phyloP scores from a whole-genome alignment of 92 coral and sea anemone species.

The Zoanthus gigantus region DNA sequence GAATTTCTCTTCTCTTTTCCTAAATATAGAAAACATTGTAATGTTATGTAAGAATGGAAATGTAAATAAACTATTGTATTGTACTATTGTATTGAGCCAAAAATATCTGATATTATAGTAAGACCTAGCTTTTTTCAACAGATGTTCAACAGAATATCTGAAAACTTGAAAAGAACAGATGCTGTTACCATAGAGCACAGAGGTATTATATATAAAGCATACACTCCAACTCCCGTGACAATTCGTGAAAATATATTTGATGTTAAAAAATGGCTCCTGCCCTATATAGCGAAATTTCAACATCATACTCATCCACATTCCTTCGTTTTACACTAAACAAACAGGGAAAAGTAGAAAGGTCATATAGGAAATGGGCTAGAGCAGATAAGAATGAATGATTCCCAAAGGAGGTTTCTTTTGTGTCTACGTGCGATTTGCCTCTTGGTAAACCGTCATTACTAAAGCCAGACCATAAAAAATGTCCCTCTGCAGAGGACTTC shows the following conservation, averaged over 20 bases:
- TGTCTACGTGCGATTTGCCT: neutral
- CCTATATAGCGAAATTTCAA: slow-evolving; percentile 43
- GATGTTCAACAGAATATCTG: slow-evolving; percentile 67
- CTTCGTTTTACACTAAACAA: slow-evolving; percentile 55
- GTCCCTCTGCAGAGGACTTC: slow-evolving; percentile 9
- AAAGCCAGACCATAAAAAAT: slow-evolving; percentile 47
- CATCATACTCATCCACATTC: slow-evolving; percentile 65
- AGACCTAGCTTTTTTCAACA: neutral
- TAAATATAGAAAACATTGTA: no score
- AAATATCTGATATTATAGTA: no score
- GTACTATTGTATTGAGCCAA: no score
- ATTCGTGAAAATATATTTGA: slow-evolving; percentile 59
- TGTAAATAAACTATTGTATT: no score
- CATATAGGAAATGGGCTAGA: slow-evolving; percentile 54
- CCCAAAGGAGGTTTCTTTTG: slow-evolving; percentile 36
- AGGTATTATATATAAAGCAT: slow-evolving; percentile 28
- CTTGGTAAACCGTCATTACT: slow-evolving; percentile 32
- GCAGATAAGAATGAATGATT: slow-evolving; percentile 62
- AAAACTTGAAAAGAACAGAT: slow-evolving; percentile 5
- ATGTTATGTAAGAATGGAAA: no score
- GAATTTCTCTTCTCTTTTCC: no score
- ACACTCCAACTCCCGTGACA: slow-evolving; percentile 45
- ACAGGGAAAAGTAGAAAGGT: slow-evolving; percentile 43
- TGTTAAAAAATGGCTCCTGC: slow-evolving; percentile 53
- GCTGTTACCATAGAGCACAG: slow-evolving; percentile 46